phyloP scores from a whole-genome alignment of 2,888 invertebrate species.

The Ichneumoninae sp. region DNA sequence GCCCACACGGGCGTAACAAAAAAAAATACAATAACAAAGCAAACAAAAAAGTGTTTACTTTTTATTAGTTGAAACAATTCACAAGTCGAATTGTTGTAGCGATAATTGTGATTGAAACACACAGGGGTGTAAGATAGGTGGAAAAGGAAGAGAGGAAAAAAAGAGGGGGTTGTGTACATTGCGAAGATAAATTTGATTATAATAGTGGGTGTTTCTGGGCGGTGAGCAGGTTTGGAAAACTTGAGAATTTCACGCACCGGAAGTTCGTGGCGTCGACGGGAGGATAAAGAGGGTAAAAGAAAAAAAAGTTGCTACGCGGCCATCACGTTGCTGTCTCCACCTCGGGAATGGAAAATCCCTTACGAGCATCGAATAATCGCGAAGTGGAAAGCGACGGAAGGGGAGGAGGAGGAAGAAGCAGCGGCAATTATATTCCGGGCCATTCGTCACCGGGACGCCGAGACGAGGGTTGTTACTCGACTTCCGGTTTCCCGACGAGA shows the following conservation, averaged over 20 bases:
- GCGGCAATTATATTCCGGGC: conserved; percentile 55
- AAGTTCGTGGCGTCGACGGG: background rate
- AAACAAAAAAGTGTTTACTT: background rate
- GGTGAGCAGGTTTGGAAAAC: background rate
- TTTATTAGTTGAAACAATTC: conserved; percentile 2
- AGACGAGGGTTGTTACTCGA: conserved; percentile 22
- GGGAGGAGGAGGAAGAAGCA: conserved; percentile 18
- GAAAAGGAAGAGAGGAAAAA: background rate
- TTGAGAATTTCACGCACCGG: background rate
- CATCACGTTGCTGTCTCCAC: conserved; percentile 21
- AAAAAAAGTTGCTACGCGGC: conserved; percentile 26
- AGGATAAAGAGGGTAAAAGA: background rate
- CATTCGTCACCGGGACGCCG: conserved; percentile 57
- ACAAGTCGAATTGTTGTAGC: background rate
- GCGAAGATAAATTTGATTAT: background rate
- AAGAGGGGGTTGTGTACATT: background rate
- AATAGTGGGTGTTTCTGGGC: background rate
- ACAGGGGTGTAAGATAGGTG: background rate
- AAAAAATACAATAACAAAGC: background rate
- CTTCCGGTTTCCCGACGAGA: conserved; percentile 36
- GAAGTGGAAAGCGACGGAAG: conserved; percentile 51
- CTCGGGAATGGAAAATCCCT: conserved; percentile 62
- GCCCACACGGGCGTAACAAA: background rate
- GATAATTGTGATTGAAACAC: background rate
- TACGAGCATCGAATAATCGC: conserved; percentile 51